phyloP scores from a whole-genome alignment of 2,113 vertebrate genomes.

The Athene noctua region DNA sequence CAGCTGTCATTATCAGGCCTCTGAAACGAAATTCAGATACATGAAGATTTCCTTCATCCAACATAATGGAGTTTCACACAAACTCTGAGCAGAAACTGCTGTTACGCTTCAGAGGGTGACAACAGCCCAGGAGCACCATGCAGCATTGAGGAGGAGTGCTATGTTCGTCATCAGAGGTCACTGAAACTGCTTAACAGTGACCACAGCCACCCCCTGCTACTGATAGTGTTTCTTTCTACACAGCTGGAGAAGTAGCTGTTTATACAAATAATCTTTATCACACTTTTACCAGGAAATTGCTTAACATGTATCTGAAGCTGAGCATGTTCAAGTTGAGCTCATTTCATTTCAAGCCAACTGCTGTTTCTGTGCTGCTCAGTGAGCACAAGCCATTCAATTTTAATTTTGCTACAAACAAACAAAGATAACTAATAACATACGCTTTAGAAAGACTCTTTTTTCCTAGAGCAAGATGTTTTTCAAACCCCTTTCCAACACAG shows the following conservation, averaged over 20 bases:
- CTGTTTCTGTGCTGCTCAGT: conserved; percentile 19
- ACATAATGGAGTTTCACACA: not conserved
- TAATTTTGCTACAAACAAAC: conserved; percentile 10
- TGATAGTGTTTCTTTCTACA: not conserved
- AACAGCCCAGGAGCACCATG: not conserved
- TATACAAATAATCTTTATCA: conserved; percentile 20
- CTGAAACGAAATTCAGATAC: not conserved
- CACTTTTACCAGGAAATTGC: not conserved
- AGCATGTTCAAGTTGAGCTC: not conserved
- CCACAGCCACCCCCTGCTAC: not conserved
- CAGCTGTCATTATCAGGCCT: not conserved
- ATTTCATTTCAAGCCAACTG: not conserved
- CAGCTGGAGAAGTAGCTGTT: not conserved
- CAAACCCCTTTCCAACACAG: not conserved
- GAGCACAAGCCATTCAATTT: not conserved
- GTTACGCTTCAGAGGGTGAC: not conserved
- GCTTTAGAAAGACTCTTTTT: not conserved
- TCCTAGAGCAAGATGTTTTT: not conserved
- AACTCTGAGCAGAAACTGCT: not conserved
- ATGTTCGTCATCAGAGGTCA: not conserved
- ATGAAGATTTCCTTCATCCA: not conserved
- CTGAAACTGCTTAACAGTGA: not conserved
- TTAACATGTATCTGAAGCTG: not conserved
- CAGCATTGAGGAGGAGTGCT: not conserved
- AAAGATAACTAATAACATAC: not conserved